Percentiles rank a stretch among this genome's conserved stretches.
Conservation (phyloP, 2,888 invertebrate species). For the Cephalotes varians region DNA sequence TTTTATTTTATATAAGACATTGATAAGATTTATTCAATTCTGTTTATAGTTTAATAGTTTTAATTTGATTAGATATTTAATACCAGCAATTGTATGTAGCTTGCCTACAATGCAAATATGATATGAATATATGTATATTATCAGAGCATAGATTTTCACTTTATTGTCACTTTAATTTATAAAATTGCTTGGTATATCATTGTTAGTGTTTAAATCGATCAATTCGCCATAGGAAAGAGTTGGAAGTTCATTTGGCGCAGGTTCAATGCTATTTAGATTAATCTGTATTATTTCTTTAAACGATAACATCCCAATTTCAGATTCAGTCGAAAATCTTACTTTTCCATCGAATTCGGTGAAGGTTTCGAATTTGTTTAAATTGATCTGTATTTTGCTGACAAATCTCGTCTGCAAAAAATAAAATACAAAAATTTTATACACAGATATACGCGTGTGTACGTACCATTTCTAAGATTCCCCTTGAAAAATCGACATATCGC, state of each 20-base stretch:
- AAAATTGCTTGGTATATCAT: conserved; percentile 20
- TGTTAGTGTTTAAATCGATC: conserved; percentile 9
- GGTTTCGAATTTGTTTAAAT: conserved; percentile 29
- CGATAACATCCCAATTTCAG: not conserved
- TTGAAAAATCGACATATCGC: not conserved
- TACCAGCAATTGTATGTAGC: not conserved
- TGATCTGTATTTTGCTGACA: conserved; percentile 25
- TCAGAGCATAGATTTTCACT: not conserved
- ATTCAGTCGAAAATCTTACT: not conserved
- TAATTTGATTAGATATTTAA: not conserved
- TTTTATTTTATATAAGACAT: not conserved
- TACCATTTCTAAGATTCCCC: conserved; percentile 23
- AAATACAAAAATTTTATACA: not conserved
- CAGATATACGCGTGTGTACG: not conserved
- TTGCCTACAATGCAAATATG: not conserved
- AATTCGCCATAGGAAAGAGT: not conserved
- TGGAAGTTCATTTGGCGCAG: conserved; percentile 17
- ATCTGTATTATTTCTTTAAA: not conserved
- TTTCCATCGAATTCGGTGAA: not conserved
- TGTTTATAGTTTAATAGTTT: not conserved
- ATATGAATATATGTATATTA: not conserved
- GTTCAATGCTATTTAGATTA: conserved; percentile 25
- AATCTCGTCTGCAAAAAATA: conserved; percentile 9
- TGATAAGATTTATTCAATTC: not conserved
- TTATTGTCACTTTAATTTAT: not conserved